Evolutionary conservation across 2,888 invertebrate species (phyloP), one percentile per base, ranked within the genome.

Genomic region (Leucoptera coffeella): DNA sequence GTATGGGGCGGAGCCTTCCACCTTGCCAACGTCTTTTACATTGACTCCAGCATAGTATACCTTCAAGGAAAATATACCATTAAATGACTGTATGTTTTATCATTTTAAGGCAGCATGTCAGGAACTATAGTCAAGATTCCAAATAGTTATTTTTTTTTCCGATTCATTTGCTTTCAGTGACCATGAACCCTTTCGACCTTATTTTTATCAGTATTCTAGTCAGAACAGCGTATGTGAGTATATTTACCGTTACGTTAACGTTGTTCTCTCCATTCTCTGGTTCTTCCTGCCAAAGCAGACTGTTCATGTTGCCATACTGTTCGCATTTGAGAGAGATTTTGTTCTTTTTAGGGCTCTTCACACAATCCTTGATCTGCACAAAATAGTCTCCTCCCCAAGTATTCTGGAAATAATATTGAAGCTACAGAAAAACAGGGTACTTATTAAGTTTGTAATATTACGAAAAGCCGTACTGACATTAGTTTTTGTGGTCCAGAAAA

Each of bases 31-130:
- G 14, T 60, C 57, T 8, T 27, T 22, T 2, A 31, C 28, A 22
- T 45, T 47, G 3, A 47, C 34, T 9, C 43, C 49, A 11, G 41
- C 48, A 26, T 40, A 50, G 17, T 47, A 38, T 3, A 51, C 44
- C 52, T 53, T 26, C n/a, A 35, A 32, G 15, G 9, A n/a, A 12
- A 13, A 21, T 21, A 25, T 15, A 24, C 12, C 14, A 14, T 19
- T 11, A 10, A 12, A 13, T 5, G n/a, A n/a, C n/a, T n/a, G n/a
- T n/a, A n/a, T n/a, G n/a, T n/a, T n/a, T n/a, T n/a, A n/a, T n/a
- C n/a, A n/a, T n/a, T n/a, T n/a, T n/a, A n/a, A n/a, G n/a, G n/a
- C n/a, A n/a, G n/a, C n/a, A n/a, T n/a, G n/a, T n/a, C n/a, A n/a
- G n/a, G n/a, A n/a, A n/a, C n/a, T n/a, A n/a, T n/a, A n/a, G n/a